Evolutionary conservation across 2,113 vertebrate species (phyloP), one percentile per base, ranked within the genome.

Genomic region (Siniperca chuatsi): DNA sequence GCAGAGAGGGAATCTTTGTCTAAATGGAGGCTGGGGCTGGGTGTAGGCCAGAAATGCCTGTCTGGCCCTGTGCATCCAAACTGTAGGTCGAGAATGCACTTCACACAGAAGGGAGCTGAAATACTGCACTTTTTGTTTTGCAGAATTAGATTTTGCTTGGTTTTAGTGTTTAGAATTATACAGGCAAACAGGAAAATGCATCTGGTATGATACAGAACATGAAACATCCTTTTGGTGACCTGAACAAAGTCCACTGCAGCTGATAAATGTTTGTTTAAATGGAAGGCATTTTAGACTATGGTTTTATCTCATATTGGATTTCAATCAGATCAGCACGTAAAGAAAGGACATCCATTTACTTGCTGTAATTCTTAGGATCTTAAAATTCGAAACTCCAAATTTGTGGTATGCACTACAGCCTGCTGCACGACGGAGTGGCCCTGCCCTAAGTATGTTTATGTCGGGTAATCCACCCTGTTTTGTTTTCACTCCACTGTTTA

Each of bases 1-100:
- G 75, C 67, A 52, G 88, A 88, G 84, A 93, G 90, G 62, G 85
- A 89, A 92, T 93, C 89, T 95, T 89, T 93, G 87, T 93, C 70
- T 81, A 64, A 85, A 73, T 25, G 67, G 78, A 88, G 77, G 82
- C 55, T 67, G 74, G 70, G 50, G 67, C 83, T 94, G 90, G 87
- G 78, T 76, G 73, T 35, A 69, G 73, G 89, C 91, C 83, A 86
- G 84, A 87, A 87, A 83, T 78, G 82, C 65, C 79, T 81, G 78
- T 75, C 80, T 88, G 82, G 52, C 72, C 54, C 23, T 2, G 52
- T 82, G 81, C 68, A 76, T 86, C 87, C 44, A 79, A 60, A 82
- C 69, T 84, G 55, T 72, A 81, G 83, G 85, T 91, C 61, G n/a
- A 79, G 16, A 85, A 87, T 71, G 42, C 29, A 23, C 44, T 57